Evolutionary conservation across 2,888 invertebrate species (phyloP), one percentile per base, ranked within the genome.

Genomic region (Chaitophorus viminalis): DNA sequence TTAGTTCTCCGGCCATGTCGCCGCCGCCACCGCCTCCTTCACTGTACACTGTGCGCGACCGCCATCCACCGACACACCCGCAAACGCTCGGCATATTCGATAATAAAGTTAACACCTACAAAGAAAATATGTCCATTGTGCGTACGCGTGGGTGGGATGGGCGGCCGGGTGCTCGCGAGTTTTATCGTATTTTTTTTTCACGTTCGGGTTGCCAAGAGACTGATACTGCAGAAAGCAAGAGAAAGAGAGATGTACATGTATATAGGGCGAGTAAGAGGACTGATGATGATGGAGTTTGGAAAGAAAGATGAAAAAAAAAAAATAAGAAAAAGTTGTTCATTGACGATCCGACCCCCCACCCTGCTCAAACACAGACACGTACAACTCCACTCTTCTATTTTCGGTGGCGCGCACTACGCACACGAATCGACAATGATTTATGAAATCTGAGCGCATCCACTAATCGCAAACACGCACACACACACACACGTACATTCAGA

Each of bases 31-130:
- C 33, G 17, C 25, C 70, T 17, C 70, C 17, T 18, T 3, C 70
- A 3, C 29, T 17, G 3, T 17, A n/a, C n/a, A n/a, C n/a, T n/a
- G n/a, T n/a, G 29, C 31, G 14, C 14, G 46, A 46, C 46, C 68
- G 6, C 60, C 60, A 25, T 8, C 60, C 60, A 25, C 25, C 46
- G 46, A 11, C 46, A 46, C 11, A 46, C 46, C 46, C 39, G n/a
- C n/a, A 0, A 17, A 17, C 65, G 77, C 77, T 78, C 60, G 83
- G 75, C 8, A 65, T 65, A 78, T 86, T 79, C 54, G 54, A 86
- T 86, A 79, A 86, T 86, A 86, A 86, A 86, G 86, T 78, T 86
- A 86, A 86, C 86, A 77, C 54, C 70, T 72, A 70, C 70, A 72
- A 72, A 72, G 86, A 86, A 78, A 77, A 36, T 31, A 60, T 52